Percentiles rank a stretch among this genome's conserved stretches.
Evolutionary conservation across 2,888 invertebrate genomes (phyloP).

Genomic region (Lymantria monacha): DNA sequence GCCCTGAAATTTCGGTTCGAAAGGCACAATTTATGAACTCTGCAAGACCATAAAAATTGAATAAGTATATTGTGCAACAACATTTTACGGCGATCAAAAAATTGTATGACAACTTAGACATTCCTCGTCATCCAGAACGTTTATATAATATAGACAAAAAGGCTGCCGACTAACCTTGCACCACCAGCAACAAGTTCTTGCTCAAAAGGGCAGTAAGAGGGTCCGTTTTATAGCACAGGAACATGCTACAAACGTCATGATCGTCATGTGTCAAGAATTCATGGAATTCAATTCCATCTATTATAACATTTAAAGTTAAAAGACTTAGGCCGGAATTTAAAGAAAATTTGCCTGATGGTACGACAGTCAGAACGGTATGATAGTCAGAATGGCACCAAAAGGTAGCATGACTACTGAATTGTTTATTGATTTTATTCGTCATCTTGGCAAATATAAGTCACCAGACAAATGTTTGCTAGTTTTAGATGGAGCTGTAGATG

Average conservation of each 20-base stretch:
- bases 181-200: slow-evolving; percentile 21
- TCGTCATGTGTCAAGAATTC: slow-evolving; percentile 11
- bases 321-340: slow-evolving; percentile 14
- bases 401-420: slow-evolving; percentile 20
- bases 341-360: slow-evolving; percentile 20
- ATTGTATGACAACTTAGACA: not conserved
- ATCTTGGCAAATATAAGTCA: slow-evolving; percentile 16
- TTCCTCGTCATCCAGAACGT: slow-evolving; percentile 12
- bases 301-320: slow-evolving; percentile 20
- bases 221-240: slow-evolving; percentile 21
- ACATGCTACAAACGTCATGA: slow-evolving; percentile 30
- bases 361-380: slow-evolving; percentile 23
- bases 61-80: slow-evolving; percentile 13
- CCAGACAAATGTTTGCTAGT: slow-evolving; percentile 24
- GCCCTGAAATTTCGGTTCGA: slow-evolving; percentile 8
- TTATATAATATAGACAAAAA: slow-evolving; percentile 28
- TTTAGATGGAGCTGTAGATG: slow-evolving; percentile 30
- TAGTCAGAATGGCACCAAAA: slow-evolving; percentile 27
- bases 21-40: slow-evolving; percentile 19
- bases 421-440: slow-evolving; percentile 23
- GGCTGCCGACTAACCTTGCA: slow-evolving; percentile 19
- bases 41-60: slow-evolving; percentile 20
- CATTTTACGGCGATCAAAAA: not conserved
- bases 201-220: slow-evolving; percentile 20
- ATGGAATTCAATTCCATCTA: slow-evolving; percentile 23